phyloP scores from a whole-genome alignment of 2,888 invertebrate species.

The Clistopyga incitator region DNA sequence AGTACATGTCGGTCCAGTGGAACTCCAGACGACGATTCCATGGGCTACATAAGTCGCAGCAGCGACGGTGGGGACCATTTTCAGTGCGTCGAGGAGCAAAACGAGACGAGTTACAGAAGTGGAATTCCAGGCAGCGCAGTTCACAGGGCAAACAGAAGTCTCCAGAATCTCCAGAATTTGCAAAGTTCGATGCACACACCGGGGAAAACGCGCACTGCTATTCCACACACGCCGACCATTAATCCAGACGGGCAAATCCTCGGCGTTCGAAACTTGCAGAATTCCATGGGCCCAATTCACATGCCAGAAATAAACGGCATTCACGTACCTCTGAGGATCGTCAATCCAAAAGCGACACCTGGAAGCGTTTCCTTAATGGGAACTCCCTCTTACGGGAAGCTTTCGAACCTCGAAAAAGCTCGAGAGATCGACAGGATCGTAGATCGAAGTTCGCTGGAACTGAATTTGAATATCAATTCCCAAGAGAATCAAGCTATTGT shows the following conservation, averaged over 20 bases:
- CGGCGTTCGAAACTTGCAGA: conserved; percentile 78
- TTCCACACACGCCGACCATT: conserved; percentile 64
- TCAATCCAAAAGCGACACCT: conserved; percentile 59
- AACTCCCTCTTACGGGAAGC: conserved; percentile 68
- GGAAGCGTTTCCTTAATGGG: conserved; percentile 60
- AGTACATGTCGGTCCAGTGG: conserved; percentile 64
- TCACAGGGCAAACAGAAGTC: conserved; percentile 78
- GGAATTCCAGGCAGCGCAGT: conserved; percentile 71
- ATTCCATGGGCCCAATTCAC: conserved; percentile 71
- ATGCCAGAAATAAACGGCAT: conserved; percentile 65
- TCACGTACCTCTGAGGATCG: conserved; percentile 58
- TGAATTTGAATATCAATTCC: conserved; percentile 77
- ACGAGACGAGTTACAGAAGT: conserved; percentile 42
- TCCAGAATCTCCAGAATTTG: conserved; percentile 76
- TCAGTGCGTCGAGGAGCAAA: conserved; percentile 61
- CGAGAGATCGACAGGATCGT: conserved; percentile 69
- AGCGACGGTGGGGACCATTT: conserved; percentile 58
- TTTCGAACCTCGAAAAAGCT: conserved; percentile 68
- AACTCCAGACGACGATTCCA: conserved; percentile 65
- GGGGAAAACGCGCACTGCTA: conserved; percentile 50
- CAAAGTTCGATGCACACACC: conserved; percentile 74
- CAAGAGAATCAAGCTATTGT: conserved; percentile 68
- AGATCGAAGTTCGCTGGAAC: conserved; percentile 80
- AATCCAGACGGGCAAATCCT: conserved; percentile 79
- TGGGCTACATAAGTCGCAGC: conserved; percentile 58